Base-by-base conservation (phyloP, 1,140 invertebrate species). In the Caenorhabditis briggsae region DNA sequence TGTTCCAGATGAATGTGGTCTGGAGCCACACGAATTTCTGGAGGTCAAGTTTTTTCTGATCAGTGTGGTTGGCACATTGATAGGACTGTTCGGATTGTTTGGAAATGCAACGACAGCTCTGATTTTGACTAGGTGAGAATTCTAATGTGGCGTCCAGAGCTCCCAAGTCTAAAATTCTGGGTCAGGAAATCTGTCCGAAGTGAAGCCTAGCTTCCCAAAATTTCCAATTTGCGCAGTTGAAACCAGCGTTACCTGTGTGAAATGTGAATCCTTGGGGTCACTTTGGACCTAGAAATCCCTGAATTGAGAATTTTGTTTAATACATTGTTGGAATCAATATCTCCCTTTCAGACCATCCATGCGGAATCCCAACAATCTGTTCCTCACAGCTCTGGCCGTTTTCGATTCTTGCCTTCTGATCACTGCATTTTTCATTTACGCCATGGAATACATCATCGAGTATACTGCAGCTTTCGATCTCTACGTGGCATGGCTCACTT, bases 331-430 rank as follows among this genome's bases (percentile, higher is more conserved):
- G 33, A 3, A 33, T 33, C 33, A 33, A 33, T 33, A 16, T 78
- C 16, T 78, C 48, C 23, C 82, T 74, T 96, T 95, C 16, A 94
- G 96, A 53, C 96, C 96, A 0, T 96, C 97, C 90, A 97, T 97
- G 96, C 95, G 95, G 89, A 97, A 96, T 11, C 97, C 96, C 88
- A 97, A 97, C 89, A 98, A 97, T 93, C 97, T 96, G 91, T 94
- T 97, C 86, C 94, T 98, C 6, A 96, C 96, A 58, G 96, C 96
- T 2, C 94, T 98, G 50, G 96, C 97, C 0, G 95, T 96, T 90
- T 97, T 96, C 93, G 97, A 98, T 93, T 96, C 96, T 0, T 94
- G 96, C 74, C 94, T 98, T 82, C 96, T 97, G 70, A 94, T 96
- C 70, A 95, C 96, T 14, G 96, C 96, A 41, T 94, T 97, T 65